Percentiles rank a stretch among this genome's conserved stretches.
Evolutionary conservation across 2,888 invertebrate genomes (phyloP).

Genomic region (Subacronicta megacephala): DNA sequence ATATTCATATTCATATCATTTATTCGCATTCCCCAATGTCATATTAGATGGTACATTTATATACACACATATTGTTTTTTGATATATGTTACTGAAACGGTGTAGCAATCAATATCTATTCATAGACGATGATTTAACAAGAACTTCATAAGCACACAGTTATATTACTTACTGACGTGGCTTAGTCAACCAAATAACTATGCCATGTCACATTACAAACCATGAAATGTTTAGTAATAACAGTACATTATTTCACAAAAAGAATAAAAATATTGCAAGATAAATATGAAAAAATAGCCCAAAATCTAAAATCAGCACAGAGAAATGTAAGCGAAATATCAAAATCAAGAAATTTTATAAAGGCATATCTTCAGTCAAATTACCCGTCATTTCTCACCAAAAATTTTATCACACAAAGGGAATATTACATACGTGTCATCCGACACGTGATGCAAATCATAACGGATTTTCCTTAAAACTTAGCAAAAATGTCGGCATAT

Average conservation of each 20-base stretch:
- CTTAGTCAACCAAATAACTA: too few relatives aligned
- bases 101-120: conserved; percentile 25
- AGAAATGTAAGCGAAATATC: conserved; percentile 8
- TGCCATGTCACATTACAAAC: too few relatives aligned
- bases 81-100: conserved; percentile 3
- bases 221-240: background rate
- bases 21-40: too few relatives aligned
- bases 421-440: conserved; percentile 52
- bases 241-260: background rate
- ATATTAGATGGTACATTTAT: too few relatives aligned
- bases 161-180: too few relatives aligned
- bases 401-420: conserved; percentile 44
- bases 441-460: conserved; percentile 67
- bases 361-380: conserved; percentile 35
- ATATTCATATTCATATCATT: too few relatives aligned
- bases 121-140: conserved; percentile 10
- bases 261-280: background rate
- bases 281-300: background rate
- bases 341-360: conserved; percentile 20
- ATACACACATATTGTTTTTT: too few relatives aligned
- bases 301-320: conserved; percentile 8
- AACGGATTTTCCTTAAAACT: conserved; percentile 61
- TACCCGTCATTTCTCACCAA: conserved; percentile 29
- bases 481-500: conserved; percentile 64
- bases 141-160: background rate